Evolutionary conservation across 2,888 invertebrate genomes (phyloP), one percentile per base, ranked within the genome.

Genomic region (Pantelozetes paolii): DNA sequence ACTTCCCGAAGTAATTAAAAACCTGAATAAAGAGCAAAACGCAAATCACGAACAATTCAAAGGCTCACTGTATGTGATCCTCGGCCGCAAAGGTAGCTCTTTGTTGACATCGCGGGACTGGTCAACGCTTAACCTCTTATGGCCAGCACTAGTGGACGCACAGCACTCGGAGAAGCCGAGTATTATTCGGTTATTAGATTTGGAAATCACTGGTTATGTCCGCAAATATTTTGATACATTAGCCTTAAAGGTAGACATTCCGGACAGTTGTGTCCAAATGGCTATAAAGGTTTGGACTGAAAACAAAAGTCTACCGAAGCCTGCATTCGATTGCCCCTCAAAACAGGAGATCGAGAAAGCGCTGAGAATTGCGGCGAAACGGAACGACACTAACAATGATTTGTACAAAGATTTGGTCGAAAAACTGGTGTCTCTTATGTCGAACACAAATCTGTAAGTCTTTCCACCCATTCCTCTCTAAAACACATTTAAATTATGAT

Each of bases 81-180:
- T 89, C 74, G 89, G 90, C 0, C 87, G 88, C 0, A 87, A 88
- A 79, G 80, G 84, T 13, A 85, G 86, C 3, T 87, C 89, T 0
- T 82, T 93, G 9, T 82, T 89, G 1, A 86, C 88, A 13, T 87
- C 89, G 79, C 88, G 89, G 77, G 89, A 91, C 81, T 95, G 93
- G 92, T 84, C 87, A 9, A 85, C 88, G 3, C 84, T 90, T 23
- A 82, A 85, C 50, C 83, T 86, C 32, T 81, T 94, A 0, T 94
- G 94, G 92, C 90, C 92, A 0, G 87, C 89, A 1, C 81, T 95
- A 26, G 84, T 93, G 0, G 85, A 86, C 74, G 89, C 92, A 0
- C 88, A 89, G 76, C 88, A 91, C 69, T 92, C 92, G 2, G 94
- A 95, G 80, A 94, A 94, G 81, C 89, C 89, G 0, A 90, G 89